Evolutionary conservation across 2,113 vertebrate genomes (phyloP), one percentile per base, ranked within the genome.

Genomic region (Gadus chalcogrammus): DNA sequence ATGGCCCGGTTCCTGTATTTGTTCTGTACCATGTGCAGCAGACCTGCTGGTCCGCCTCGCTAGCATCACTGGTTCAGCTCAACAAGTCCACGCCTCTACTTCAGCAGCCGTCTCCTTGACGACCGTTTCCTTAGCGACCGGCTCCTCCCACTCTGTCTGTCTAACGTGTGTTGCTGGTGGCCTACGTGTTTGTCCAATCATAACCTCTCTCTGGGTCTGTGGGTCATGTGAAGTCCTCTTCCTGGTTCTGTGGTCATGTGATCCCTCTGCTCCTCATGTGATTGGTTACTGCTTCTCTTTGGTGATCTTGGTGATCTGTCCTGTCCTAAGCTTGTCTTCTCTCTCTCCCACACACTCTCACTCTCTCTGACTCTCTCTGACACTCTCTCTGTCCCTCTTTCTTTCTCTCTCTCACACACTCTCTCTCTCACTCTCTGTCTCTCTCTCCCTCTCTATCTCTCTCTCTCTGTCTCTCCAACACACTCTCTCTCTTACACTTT

Each of bases 261-360:
- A 74, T 79, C 82, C 31, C 31, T 77, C 78, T 73, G 82, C 79
- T 87, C 82, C 82, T 75, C 78, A 84, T 64, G 75, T 92, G 92
- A 90, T 81, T 90, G 88, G 91, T 87, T 79, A 76, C 82, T 78
- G 77, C 79, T 85, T 81, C 79, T 87, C 90, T 91, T 87, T 85
- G 83, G 93, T 90, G 89, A 88, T 94, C 93, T 92, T 79, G 80
- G 85, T 91, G 88, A 83, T 93, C 93, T 93, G 92, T 94, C 93
- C 94, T 93, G 92, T 91, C 90, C 95, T 96, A 94, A 96, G 95
- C 95, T 94, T 95, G 89, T 97, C 92, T 93, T 93, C 88, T 92
- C 79, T 92, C 90, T 93, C 67, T 75, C 85, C 91, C 31, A 35
- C 31, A 35, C 31, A 35, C 80, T 93, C 87, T 93, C 88, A 91